Conservation (phyloP, 2,888 invertebrate genomes). For the Selenia dentaria region DNA sequence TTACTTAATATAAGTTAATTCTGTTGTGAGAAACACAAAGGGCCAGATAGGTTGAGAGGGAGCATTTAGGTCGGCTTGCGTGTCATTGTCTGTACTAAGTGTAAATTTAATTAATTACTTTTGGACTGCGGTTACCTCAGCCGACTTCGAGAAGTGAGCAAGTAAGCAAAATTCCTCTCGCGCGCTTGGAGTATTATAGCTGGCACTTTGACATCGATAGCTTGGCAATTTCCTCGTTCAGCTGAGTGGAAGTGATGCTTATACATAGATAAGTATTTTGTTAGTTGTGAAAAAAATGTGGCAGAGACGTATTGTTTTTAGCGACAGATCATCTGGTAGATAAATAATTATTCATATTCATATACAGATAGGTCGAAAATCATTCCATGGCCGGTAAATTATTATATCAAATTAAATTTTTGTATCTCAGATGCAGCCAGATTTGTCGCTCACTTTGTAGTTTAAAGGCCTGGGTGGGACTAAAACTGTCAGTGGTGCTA, state of each 20-base stretch:
- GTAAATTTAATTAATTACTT: conserved; percentile 53
- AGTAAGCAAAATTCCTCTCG: conserved; percentile 26
- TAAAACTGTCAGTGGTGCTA: no score
- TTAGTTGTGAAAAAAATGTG: no score
- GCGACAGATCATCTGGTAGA: no score
- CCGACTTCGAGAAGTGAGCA: conserved; percentile 27
- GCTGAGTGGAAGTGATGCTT: conserved; percentile 3
- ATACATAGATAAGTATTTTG: no score
- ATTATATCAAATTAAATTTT: no score
- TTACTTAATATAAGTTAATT: conserved; percentile 45
- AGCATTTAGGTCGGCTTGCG: conserved; percentile 29
- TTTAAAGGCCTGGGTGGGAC: no score
- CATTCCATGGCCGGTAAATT: no score
- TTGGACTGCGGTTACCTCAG: conserved; percentile 38
- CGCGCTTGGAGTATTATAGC: conserved; percentile 15
- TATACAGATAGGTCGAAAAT: no score
- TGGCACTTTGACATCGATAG: conserved; percentile 26
- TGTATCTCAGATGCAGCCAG: no score
- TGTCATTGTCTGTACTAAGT: conserved; percentile 46
- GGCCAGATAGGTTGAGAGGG: conserved; percentile 38
- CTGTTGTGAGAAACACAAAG: conserved; percentile 41
- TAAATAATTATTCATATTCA: no score
- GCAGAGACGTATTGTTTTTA: no score
- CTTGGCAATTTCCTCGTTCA: conserved; percentile 18
- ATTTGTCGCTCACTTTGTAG: no score